Evolutionary conservation across 2,113 vertebrate genomes (phyloP).

Genomic region (Rhinopomastus cyanomelas): DNA sequence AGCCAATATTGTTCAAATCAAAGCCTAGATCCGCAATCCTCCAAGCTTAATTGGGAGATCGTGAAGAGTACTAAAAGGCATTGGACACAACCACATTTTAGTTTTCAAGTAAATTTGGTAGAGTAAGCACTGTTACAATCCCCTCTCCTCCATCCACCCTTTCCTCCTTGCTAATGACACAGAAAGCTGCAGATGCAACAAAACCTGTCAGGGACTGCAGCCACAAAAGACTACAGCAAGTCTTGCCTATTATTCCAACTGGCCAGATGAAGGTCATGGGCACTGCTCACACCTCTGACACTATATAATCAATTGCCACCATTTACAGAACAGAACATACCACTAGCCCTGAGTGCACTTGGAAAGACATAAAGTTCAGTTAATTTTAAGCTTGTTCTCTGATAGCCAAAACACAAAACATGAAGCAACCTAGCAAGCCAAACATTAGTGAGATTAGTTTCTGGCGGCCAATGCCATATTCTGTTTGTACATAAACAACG

Average conservation of each 20-base stretch:
- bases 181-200: constrained; percentile 32
- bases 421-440: constrained; percentile 18
- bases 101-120: constrained; percentile 11
- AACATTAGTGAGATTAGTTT: constrained; percentile 11
- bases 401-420: constrained; percentile 35
- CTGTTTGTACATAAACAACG: constrained; percentile 51
- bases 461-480: constrained; percentile 38
- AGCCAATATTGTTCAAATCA: neutral
- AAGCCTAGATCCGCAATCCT: neutral
- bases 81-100: neutral
- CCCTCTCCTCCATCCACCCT: neutral
- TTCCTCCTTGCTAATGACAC: constrained; percentile 15
- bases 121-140: neutral
- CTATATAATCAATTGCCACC: constrained; percentile 54
- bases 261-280: constrained; percentile 32
- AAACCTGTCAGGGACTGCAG: constrained; percentile 17
- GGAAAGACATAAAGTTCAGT: constrained; percentile 24
- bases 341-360: neutral
- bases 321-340: constrained; percentile 10
- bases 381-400: constrained; percentile 7
- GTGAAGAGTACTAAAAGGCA: neutral
- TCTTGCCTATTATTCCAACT: constrained; percentile 31
- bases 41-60: constrained; percentile 14
- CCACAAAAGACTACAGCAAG: constrained; percentile 20
- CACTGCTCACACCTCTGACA: constrained; percentile 40